Conservation (phyloP, 2,797 vertebrate species). For the Lophura swinhoii region DNA sequence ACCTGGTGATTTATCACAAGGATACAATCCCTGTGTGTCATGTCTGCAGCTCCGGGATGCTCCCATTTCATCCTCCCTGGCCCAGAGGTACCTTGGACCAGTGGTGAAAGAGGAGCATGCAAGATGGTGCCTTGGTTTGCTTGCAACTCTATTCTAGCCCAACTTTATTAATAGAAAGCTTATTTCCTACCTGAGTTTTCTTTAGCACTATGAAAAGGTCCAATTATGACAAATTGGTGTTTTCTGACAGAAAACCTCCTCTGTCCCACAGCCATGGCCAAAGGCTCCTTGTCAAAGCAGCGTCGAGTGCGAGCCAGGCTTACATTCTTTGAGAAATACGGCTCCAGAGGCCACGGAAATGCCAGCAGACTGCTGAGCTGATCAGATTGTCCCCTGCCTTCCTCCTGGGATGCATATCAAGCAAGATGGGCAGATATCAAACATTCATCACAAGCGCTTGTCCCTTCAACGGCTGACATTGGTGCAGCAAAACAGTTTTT, state of each 20-base stretch:
- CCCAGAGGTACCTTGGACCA: background rate
- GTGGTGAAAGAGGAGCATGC: background rate
- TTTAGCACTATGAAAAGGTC: background rate
- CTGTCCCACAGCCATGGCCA: background rate
- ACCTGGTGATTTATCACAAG: background rate
- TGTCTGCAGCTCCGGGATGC: background rate
- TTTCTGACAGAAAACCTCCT: background rate
- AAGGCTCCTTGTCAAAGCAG: background rate
- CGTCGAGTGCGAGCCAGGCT: background rate
- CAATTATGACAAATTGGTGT: background rate
- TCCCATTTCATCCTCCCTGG: background rate
- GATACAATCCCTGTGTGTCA: background rate
- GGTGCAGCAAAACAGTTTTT: slow-evolving; percentile 27
- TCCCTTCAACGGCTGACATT: slow-evolving; percentile 17
- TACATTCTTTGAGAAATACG: background rate
- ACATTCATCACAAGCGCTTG: slow-evolving; percentile 22
- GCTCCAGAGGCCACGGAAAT: background rate
- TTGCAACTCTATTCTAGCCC: background rate
- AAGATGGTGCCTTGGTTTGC: background rate
- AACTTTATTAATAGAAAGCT: fast-evolving
- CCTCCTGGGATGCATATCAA: background rate
- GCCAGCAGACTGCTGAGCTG: background rate
- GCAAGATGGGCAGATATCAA: slow-evolving; percentile 48
- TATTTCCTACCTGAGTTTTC: background rate
- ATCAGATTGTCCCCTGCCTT: background rate